Base-by-base conservation (phyloP, 2,113 vertebrate genomes). In the Callipepla squamata region DNA sequence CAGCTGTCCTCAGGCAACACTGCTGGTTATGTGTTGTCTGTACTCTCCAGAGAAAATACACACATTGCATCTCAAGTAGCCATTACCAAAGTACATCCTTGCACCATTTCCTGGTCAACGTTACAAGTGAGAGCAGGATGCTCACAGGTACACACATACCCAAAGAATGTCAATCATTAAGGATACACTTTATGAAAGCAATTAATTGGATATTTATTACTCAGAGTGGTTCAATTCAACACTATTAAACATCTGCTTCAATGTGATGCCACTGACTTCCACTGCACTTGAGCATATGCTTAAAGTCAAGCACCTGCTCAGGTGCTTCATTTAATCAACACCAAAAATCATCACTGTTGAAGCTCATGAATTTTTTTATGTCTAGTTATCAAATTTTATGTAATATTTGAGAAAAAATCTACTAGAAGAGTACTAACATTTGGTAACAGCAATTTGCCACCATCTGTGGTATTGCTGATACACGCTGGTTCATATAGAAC, bases 321-420 rank as follows among this genome's bases (percentile, higher is more conserved):
- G 66, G 69, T 36, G 22, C 57, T 67, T 78, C 23, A 68, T 84
- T 90, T 80, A 78, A 72, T 78, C 81, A 42, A 36, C 80, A 87
- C 87, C 91, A 70, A 89, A 87, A 93, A 87, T 73, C 57, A 73
- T 93, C 78, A 59, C 83, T 85, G 38, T 77, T 79, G 87, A 88
- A 96, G 44, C 69, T 95, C 89, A 87, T 0, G 18, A 80, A 62
- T 91, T 92, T 48, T 92, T 91, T 91, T 77, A 61, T 93, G 79
- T 80, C 91, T 96, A 68, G 80, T 93, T 92, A 94, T 94, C 82
- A 91, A 92, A 94, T 93, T 89, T 92, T 93, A 92, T 96, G 96
- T 90, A 95, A 90, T 94, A 94, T 72, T 18, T 68, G 86, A 96
- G 94, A 36, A 75, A 81, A 82, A 90, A 91, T 92, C 92, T 79